Base-by-base conservation (phyloP, 30 jellyfish, hydroid and myxozoan species). In the Turritopsis dohrnii region DNA sequence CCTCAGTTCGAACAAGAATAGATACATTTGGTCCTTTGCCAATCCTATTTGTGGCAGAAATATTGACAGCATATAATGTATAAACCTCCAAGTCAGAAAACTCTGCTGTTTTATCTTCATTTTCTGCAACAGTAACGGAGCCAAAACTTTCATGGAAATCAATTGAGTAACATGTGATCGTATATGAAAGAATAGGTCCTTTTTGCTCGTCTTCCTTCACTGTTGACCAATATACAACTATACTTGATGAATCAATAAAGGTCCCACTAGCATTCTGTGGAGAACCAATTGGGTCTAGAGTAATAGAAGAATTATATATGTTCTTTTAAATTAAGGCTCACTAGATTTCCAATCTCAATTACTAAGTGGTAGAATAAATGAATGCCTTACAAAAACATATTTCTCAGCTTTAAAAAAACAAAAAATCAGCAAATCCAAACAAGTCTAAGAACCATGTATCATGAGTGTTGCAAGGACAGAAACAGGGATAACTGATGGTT, bases 251-350 rank as follows among this genome's bases (percentile, higher is more conserved):
- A 69, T 69, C 77, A 27, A n/a, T 69, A 0, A 69, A 69, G 19
- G 28, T 69, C 17, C 77, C 77, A 69, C 30, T n/a, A 69, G 30
- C 31, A 69, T 23, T n/a, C 19, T 19, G 16, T 0, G 77, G 23
- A 7, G 77, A 27, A 69, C 77, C 77, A 69, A 69, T 69, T 16
- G 77, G 77, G 0, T n/a, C 77, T 69, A 69, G 28, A 69, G 19
- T 1, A 69, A 69, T 9, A 69, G 77, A 0, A 60, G 21, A 21
- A 60, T 60, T n/a, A n/a, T n/a, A n/a, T n/a, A n/a, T n/a, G n/a
- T n/a, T n/a, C n/a, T n/a, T n/a, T n/a, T n/a, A n/a, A n/a, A n/a
- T n/a, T n/a, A n/a, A n/a, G n/a, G n/a, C n/a, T n/a, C n/a, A n/a
- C n/a, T n/a, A n/a, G n/a, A n/a, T n/a, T n/a, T n/a, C n/a, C n/a